Evolutionary conservation across 1,140 invertebrate species (phyloP).

Genomic region (Drosophila sucinea): DNA sequence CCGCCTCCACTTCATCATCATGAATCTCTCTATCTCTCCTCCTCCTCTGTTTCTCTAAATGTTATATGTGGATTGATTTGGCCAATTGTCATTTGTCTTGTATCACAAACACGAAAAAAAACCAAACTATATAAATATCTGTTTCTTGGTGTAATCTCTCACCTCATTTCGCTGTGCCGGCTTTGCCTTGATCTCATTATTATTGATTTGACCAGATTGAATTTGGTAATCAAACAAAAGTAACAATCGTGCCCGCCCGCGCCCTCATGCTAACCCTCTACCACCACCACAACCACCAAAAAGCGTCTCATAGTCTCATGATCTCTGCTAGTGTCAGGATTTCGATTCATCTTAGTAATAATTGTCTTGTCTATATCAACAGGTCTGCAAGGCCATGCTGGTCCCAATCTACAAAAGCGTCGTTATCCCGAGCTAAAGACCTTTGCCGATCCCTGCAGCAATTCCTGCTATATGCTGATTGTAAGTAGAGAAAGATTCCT

Average conservation of each 20-base stretch:
- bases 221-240: conserved; percentile 3
- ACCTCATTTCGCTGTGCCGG: conserved; percentile 61
- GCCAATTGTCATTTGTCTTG: conserved; percentile 50
- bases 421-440: conserved; percentile 95
- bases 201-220: background rate
- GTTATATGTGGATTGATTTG: conserved; percentile 63
- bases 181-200: conserved; percentile 45
- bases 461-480: conserved; percentile 94
- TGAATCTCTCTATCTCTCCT: conserved; percentile 37
- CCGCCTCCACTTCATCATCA: conserved; percentile 56
- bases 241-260: conserved; percentile 44
- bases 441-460: conserved; percentile 93
- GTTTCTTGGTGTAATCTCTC: conserved; percentile 59
- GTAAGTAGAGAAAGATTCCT: conserved; percentile 83
- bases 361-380: conserved; percentile 19
- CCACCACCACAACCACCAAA: background rate
- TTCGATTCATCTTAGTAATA: background rate
- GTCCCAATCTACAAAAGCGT: conserved; percentile 93
- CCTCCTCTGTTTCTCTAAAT: conserved; percentile 21
- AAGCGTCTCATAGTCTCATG: conserved; percentile 70
- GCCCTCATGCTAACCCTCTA: conserved; percentile 61
- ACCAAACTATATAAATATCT: conserved; percentile 22
- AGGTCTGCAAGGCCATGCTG: conserved; percentile 94
- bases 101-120: conserved; percentile 40
- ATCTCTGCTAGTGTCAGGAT: background rate